Conservation (phyloP, 37 sponge, comb jelly and placozoan genomes). For the Diacarnus erythraeanus region DNA sequence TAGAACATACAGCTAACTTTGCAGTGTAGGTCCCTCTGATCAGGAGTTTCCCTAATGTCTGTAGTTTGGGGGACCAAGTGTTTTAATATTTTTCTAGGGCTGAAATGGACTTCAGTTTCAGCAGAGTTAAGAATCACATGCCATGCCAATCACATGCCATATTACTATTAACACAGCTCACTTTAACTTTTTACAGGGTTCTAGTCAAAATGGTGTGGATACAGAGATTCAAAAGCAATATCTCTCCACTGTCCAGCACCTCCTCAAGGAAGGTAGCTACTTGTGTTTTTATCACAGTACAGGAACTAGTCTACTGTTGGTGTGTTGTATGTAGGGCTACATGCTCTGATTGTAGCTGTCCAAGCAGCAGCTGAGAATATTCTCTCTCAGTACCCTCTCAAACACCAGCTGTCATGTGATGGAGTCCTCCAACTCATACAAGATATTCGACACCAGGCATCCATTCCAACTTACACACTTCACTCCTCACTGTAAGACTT, state of each 20-base stretch:
- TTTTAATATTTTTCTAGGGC: too few species aligned
- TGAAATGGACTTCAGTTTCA: too few species aligned
- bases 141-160: too few species aligned
- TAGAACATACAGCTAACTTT: too few species aligned
- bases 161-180: too few species aligned
- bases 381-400: constrained; percentile 21
- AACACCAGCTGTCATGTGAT: constrained; percentile 33
- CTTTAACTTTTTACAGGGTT: too few species aligned
- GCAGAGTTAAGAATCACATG: too few species aligned
- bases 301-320: not conserved
- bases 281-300: not conserved
- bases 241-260: constrained; percentile 32
- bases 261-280: constrained; percentile 29
- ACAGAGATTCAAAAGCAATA: constrained; percentile 15
- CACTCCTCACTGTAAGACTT: not conserved
- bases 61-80: too few species aligned
- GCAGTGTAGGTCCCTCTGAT: too few species aligned
- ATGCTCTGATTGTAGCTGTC: constrained; percentile 1
- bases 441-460: not conserved
- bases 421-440: constrained; percentile 17
- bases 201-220: not conserved
- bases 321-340: constrained; percentile 4
- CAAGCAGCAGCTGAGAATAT: constrained; percentile 2
- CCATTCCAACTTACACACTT: not conserved
- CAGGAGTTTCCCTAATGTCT: too few species aligned